A percentile compares a stretch with the other conserved stretches of the same genome.
Evolutionary conservation across 2,888 invertebrate genomes (phyloP).

Genomic region (Suillia variegata): DNA sequence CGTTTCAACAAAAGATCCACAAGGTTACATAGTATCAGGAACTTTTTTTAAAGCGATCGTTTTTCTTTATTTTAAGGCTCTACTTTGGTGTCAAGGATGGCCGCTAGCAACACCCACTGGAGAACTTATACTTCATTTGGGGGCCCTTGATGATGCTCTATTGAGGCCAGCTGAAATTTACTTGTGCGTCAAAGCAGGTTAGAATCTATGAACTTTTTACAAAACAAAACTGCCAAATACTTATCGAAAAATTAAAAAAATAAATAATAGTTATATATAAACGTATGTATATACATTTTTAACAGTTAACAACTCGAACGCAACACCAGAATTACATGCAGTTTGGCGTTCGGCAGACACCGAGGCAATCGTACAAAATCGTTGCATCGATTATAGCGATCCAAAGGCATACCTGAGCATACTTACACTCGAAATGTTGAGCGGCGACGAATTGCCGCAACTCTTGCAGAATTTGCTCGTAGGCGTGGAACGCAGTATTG

Average conservation of each 20-base stretch:
- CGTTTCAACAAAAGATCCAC: too few relatives aligned
- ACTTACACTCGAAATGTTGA: slow-evolving; percentile 58
- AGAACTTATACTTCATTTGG: slow-evolving; percentile 69
- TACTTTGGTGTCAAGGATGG: slow-evolving; percentile 69
- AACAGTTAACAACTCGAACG: slow-evolving; percentile 40
- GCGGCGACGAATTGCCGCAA: slow-evolving; percentile 67
- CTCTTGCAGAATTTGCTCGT: slow-evolving; percentile 70
- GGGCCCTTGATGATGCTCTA: slow-evolving; percentile 67
- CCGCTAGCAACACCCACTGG: slow-evolving; percentile 68
- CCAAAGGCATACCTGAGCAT: slow-evolving; percentile 48
- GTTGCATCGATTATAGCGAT: slow-evolving; percentile 54
- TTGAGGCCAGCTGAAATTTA: slow-evolving; percentile 70
- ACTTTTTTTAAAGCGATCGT: neutral
- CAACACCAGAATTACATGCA: slow-evolving; percentile 47
- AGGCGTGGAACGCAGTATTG: slow-evolving; percentile 73
- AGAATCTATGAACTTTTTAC: too few relatives aligned
- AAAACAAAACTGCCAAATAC: too few relatives aligned
- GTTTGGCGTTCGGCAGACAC: slow-evolving; percentile 53
- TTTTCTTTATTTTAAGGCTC: slow-evolving; percentile 62
- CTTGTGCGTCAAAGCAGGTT: slow-evolving; percentile 65
- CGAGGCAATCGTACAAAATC: slow-evolving; percentile 45
- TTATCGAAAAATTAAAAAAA: too few relatives aligned
- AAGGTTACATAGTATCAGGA: too few relatives aligned
- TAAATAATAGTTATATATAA: too few relatives aligned
- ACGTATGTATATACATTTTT: too few relatives aligned